Base-by-base conservation (phyloP, 2,888 invertebrate species). In the Timema cristinae region DNA sequence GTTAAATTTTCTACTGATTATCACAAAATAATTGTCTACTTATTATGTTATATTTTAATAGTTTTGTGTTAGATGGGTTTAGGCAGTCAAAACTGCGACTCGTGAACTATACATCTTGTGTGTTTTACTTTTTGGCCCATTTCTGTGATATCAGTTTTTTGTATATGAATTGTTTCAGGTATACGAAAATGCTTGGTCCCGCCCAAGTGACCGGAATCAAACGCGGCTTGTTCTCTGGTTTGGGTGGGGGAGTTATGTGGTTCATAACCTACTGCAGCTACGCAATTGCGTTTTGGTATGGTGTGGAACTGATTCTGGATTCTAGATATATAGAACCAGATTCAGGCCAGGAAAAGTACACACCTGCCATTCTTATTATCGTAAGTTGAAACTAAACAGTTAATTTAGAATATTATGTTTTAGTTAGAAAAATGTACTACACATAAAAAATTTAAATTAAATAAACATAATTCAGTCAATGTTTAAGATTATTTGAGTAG, bases 211-310 rank as follows among this genome's bases (percentile, higher is more conserved):
- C 76, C 63, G 79, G 78, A 0, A 77, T 77, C 32, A 77, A 76
- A 69, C 71, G 78, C 67, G 78, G 78, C 6, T 59, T 79, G n/a
- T 73, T 77, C 70, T 77, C 79, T 5, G 79, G 79, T 13, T 61
- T 80, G 9, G 79, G 80, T 8, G 72, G 77, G 32, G 79, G 78
- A 5, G 67, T 79, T 8, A 77, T 79, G 74, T 81, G 80, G 81
- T 75, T 80, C 63, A 75, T 82, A 48, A 78, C 81, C 7, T 83
- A 80, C 77, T 73, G 78, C 66, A 79, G 81, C 48, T 82, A 83
- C 75, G 79, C 81, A 32, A 76, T 83, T 47, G 81, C 82, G 2
- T 84, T 84, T 76, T 83, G 82, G 81, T 84, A 82, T 76, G 84
- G 84, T 6, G 78, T 80, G 6, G 77, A 77, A 61, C 79, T 84